Percentiles rank a stretch among this genome's conserved stretches.
Evolutionary conservation across 2,797 vertebrate genomes (phyloP).

Genomic region (Cichlasoma orientale): DNA sequence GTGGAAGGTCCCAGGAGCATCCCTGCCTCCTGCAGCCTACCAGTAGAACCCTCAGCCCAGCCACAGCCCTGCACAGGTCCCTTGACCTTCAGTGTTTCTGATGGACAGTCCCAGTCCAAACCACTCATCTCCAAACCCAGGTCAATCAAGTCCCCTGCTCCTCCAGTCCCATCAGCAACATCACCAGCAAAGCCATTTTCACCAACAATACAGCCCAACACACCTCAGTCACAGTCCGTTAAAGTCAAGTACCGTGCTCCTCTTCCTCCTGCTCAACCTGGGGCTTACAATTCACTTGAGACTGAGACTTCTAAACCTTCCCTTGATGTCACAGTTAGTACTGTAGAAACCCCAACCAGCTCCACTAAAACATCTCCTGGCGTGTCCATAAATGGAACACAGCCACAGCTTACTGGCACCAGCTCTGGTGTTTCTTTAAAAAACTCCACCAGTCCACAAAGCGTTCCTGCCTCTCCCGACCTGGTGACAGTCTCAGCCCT

Average conservation of each 20-base stretch:
- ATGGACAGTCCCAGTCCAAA: slow-evolving; percentile 19
- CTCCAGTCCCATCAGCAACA: slow-evolving; percentile 50
- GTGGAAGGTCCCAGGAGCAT: not conserved
- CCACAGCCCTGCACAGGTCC: slow-evolving; percentile 3
- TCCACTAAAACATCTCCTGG: slow-evolving; percentile 19
- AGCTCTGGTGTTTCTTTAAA: slow-evolving; percentile 22
- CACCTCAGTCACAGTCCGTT: slow-evolving; percentile 3
- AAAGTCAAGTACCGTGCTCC: slow-evolving; percentile 71
- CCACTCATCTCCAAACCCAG: slow-evolving; percentile 34
- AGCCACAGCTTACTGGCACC: slow-evolving; percentile 1
- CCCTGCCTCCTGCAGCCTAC: not conserved
- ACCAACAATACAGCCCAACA: not conserved
- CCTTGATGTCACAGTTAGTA: not conserved
- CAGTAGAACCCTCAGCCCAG: slow-evolving; percentile 16
- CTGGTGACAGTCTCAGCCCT: slow-evolving; percentile 65
- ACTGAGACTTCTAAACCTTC: slow-evolving; percentile 15
- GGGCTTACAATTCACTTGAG: not conserved
- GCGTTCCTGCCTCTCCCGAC: slow-evolving; percentile 9
- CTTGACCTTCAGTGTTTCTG: not conserved
- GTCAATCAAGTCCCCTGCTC: slow-evolving; percentile 62
- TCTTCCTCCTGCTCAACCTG: slow-evolving; percentile 50
- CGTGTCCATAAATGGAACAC: slow-evolving; percentile 44
- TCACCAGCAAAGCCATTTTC: slow-evolving; percentile 1
- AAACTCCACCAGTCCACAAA: slow-evolving; percentile 19
- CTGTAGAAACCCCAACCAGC: not conserved